phyloP scores from a whole-genome alignment of 2,888 invertebrate species.

The Lutraria lutraria region DNA sequence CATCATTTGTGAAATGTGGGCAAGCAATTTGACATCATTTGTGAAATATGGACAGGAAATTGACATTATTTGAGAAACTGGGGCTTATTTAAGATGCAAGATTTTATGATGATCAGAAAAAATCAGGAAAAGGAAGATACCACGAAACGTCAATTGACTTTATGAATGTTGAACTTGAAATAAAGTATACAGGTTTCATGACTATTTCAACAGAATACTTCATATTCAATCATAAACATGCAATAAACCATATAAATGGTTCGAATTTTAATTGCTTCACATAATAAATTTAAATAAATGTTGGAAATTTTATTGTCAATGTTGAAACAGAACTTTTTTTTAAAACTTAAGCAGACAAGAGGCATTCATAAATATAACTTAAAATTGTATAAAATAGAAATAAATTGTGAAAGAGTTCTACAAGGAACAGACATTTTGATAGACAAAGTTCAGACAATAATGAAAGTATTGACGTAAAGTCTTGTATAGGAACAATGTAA shows the following conservation, averaged over 20 bases:
- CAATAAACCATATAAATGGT: background rate
- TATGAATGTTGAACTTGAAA: no score
- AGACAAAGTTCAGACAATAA: background rate
- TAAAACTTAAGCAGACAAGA: background rate
- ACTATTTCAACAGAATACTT: background rate
- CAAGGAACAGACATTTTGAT: conserved; percentile 5
- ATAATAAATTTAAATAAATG: background rate
- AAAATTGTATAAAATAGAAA: background rate
- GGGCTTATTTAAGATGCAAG: no score
- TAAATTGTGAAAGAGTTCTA: background rate
- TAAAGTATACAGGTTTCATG: no score
- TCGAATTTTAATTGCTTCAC: background rate
- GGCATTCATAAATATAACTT: background rate
- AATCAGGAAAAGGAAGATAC: no score
- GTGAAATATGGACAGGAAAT: no score
- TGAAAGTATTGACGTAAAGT: background rate
- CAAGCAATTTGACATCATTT: no score
- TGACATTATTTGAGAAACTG: no score
- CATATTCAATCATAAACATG: background rate
- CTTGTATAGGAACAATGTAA: background rate
- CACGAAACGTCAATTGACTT: no score
- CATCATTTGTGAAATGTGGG: no score
- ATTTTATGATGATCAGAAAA: no score
- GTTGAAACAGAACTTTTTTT: background rate
- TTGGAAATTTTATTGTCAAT: background rate